phyloP scores from a whole-genome alignment of 1,140 invertebrate species.

The Drosophila bocqueti region DNA sequence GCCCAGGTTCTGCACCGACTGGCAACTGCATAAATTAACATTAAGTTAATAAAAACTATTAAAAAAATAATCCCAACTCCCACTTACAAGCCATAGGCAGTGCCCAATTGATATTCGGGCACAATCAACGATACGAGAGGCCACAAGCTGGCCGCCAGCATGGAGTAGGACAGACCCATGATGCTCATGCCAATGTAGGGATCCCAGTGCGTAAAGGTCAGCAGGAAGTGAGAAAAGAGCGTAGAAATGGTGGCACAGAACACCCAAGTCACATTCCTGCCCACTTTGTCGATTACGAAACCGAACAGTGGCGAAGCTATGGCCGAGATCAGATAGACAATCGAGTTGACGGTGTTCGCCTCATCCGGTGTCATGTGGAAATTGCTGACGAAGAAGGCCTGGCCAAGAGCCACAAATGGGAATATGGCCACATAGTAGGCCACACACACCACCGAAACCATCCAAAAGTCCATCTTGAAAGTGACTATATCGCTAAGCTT shows the following conservation, averaged over 20 bases:
- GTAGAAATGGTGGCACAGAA: conserved; percentile 92
- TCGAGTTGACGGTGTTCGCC: conserved; percentile 94
- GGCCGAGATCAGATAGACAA: conserved; percentile 96
- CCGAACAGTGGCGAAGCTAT: conserved; percentile 96
- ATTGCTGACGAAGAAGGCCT: conserved; percentile 96
- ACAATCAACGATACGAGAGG: conserved; percentile 96
- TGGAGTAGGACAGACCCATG: conserved; percentile 96
- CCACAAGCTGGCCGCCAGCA: conserved; percentile 97
- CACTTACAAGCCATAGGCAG: conserved; percentile 95
- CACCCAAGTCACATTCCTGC: conserved; percentile 96
- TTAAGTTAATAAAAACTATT: background rate
- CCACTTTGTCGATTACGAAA: conserved; percentile 95
- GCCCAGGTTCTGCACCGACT: conserved; percentile 97
- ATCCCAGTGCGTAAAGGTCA: conserved; percentile 94
- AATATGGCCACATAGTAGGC: conserved; percentile 98
- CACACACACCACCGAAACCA: conserved; percentile 95
- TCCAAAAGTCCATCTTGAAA: conserved; percentile 95
- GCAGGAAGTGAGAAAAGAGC: conserved; percentile 91
- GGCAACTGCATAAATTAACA: conserved; percentile 87
- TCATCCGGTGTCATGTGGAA: conserved; percentile 90
- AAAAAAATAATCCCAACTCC: background rate
- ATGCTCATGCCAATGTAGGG: conserved; percentile 95
- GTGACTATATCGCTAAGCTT: conserved; percentile 93
- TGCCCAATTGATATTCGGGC: conserved; percentile 96
- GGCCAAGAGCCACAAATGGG: conserved; percentile 97